Evolutionary conservation across 2,797 vertebrate genomes (phyloP).

Genomic region (Halcyon badia): DNA sequence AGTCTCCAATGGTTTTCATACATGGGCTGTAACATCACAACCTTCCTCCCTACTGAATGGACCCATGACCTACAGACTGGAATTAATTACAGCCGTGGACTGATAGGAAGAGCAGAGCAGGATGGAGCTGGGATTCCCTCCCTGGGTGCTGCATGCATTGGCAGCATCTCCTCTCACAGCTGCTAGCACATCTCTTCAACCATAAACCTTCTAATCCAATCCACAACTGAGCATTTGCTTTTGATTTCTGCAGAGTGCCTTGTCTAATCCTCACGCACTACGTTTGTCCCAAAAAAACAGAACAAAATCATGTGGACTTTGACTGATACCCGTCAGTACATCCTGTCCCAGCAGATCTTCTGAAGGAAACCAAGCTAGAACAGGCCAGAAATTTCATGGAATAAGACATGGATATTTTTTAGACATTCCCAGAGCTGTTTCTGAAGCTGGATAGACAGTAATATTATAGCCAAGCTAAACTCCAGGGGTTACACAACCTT

Average conservation of each 20-base stretch:
- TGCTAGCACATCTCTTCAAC: not conserved
- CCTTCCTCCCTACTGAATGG: not conserved
- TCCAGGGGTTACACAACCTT: not conserved
- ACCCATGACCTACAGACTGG: too few species aligned
- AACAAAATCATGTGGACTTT: not conserved
- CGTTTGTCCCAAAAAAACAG: not conserved
- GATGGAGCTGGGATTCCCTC: not conserved
- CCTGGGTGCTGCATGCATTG: fast-evolving
- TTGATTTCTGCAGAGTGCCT: not conserved
- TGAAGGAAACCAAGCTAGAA: not conserved
- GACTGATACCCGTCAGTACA: fast-evolving
- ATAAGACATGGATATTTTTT: not conserved
- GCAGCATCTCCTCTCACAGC: not conserved
- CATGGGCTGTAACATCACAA: fast-evolving
- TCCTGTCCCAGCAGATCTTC: not conserved
- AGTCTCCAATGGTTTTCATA: not conserved
- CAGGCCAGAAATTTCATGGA: not conserved
- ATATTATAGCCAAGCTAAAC: not conserved
- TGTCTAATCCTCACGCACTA: fast-evolving
- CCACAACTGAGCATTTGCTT: not conserved
- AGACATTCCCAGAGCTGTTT: not conserved
- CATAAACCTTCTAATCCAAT: not conserved
- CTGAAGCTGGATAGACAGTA: not conserved
- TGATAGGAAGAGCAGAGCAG: not conserved
- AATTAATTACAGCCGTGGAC: not conserved